These are phyloP conservation scores for Hassar affinis DNA, from an alignment of 2,113 vertebrate genomes.

Conservation along the genomic window DNA sequence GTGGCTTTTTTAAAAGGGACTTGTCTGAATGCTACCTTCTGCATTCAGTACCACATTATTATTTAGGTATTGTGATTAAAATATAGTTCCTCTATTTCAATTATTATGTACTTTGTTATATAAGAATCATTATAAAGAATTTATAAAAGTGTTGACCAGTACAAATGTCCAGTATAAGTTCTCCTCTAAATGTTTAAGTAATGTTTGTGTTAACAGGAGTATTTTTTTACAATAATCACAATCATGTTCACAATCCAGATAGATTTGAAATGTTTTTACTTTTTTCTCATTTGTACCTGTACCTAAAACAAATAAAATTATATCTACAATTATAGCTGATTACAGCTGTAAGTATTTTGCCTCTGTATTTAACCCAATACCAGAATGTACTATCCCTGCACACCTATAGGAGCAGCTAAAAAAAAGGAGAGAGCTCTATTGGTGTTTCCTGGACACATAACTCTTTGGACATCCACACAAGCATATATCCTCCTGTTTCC, in stretches of 20 bases:
- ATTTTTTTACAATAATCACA: conserved; percentile 4
- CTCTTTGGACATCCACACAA: background rate
- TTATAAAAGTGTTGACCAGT: conserved; percentile 17
- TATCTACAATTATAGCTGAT: background rate
- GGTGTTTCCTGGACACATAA: background rate
- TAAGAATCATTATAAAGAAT: conserved; percentile 5
- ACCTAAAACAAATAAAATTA: conserved; percentile 18
- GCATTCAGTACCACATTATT: conserved; percentile 40
- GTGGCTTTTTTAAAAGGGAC: conserved; percentile 45
- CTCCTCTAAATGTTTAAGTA: conserved; percentile 11
- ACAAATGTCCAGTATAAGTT: background rate
- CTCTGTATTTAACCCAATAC: background rate
- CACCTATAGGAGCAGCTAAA: background rate
- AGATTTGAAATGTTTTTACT: conserved; percentile 9
- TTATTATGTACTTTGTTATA: conserved; percentile 23
- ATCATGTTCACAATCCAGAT: conserved; percentile 1
- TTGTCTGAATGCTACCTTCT: conserved; percentile 43
- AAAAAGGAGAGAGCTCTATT: background rate
- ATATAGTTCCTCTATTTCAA: conserved; percentile 6
- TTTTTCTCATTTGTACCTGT: conserved; percentile 29
- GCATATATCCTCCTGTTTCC: too few relatives aligned
- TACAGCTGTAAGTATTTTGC: background rate
- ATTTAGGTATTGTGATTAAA: conserved; percentile 37
- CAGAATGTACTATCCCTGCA: background rate
- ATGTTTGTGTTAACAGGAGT: background rate